Percentiles rank a stretch among this genome's conserved stretches.
phyloP scores from a whole-genome alignment of 2,113 vertebrate genomes.

The Dasyurus viverrinus region DNA sequence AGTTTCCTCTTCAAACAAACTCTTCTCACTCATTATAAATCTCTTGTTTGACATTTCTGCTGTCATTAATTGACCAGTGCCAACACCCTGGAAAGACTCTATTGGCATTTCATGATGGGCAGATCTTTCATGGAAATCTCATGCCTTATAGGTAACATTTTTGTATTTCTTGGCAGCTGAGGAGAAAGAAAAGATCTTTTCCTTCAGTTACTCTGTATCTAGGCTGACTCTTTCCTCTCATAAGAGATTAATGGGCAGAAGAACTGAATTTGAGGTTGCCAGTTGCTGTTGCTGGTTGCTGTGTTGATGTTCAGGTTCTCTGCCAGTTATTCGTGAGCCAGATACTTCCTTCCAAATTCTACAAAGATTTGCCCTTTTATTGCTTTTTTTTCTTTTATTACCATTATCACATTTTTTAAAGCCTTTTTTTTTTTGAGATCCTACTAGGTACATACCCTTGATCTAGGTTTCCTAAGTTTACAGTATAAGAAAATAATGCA shows the following conservation, averaged over 20 bases:
- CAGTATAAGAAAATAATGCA: not conserved
- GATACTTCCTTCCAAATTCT: not conserved
- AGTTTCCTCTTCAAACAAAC: not conserved
- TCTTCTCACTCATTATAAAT: not conserved
- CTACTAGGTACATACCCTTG: not conserved
- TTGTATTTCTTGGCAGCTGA: not conserved
- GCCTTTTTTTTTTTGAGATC: not conserved
- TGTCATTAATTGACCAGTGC: not conserved
- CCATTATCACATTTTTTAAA: not conserved
- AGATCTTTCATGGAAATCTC: not conserved
- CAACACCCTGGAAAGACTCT: not conserved
- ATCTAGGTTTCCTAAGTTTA: not conserved
- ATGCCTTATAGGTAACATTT: not conserved
- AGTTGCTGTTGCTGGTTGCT: not conserved
- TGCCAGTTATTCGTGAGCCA: not conserved
- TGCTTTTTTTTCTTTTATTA: not conserved
- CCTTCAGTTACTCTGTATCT: not conserved
- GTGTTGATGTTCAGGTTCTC: not conserved
- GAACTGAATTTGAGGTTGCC: not conserved
- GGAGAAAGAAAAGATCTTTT: not conserved
- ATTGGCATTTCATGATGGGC: not conserved
- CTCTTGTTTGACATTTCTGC: not conserved
- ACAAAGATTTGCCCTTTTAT: not conserved
- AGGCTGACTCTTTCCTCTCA: not conserved
- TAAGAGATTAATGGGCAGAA: not conserved